Evolutionary conservation across 2,797 vertebrate genomes (phyloP), one percentile per base, ranked within the genome.

Genomic region (Cetoscarus ocellatus): DNA sequence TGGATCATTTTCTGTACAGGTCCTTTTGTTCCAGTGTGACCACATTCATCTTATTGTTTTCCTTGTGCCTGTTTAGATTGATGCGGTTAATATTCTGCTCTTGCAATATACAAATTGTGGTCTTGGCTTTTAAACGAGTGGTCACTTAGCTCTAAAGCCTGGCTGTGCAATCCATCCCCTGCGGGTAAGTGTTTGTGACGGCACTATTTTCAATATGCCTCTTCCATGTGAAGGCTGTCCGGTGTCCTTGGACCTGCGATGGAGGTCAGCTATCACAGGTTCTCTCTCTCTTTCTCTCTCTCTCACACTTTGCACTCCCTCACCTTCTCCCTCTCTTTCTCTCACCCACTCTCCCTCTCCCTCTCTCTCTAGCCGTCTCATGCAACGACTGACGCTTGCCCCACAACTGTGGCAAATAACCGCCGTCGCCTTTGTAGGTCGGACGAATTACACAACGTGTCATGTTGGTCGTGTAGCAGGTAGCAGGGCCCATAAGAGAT

Each of bases 381-480:
- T 83, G 79, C 57, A 73, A 82, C 82, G 70, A 66, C 75, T 53
- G 42, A 53, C 36, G 11, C 75, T 83, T 83, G 49, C 68, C 62
- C 65, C 54, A 67, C 82, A 80, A 79, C 76, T 59, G 12, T 52
- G 61, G 85, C 57, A 67, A 87, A 84, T 86, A 85, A 70, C 79
- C 57, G 75, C 84, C 51, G 52, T 53, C 74, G 64, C 86, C 82
- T 90, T 89, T 91, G 87, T 88, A 90, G 86, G 92, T 91, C 84
- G 82, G 85, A 80, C 67, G 73, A 90, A 93, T 92, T 92, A 93
- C 91, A 92, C 83, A 67, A 86, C 79, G 82, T 93, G 92, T 92
- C 90, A 90, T 91, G 91, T 93, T 90, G 86, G 84, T 83, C 62
- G 42, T 90, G 86, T 89, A 89, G 88, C 91, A 92, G 92, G 90